Evolutionary conservation across 2,113 vertebrate species (phyloP), one percentile per base, ranked within the genome.

Genomic region (Etia nguti): DNA sequence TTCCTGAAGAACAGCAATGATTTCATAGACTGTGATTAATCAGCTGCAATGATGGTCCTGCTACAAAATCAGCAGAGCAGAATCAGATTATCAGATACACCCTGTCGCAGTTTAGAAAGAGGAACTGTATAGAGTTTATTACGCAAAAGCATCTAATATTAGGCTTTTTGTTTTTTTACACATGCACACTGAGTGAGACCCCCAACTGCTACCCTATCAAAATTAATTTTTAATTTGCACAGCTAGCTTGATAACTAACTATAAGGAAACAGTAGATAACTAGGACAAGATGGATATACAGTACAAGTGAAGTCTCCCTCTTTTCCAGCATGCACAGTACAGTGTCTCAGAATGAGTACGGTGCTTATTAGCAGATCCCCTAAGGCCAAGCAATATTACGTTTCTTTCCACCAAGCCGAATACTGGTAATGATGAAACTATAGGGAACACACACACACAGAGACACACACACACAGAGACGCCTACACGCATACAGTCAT

Each of bases 361-460:
- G 38, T 70, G 62, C 75, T 75, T 84, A 84, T 84, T 82, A 86
- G 68, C 57, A 9, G 86, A 86, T 86, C 26, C 75, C 85, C 79
- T 36, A n/a, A 62, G 83, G 84, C 82, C n/a, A 62, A 70, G 22
- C 11, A 50, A 81, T 57, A 73, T 73, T 34, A 80, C 46, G 29
- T 83, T 85, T 81, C 65, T 79, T 84, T 84, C 52, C 57, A 31
- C 29, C 55, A 34, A 59, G 52, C n/a, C 11, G 59, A 75, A 29
- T 31, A 48, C 43, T 5, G 70, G 20, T 70, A 83, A 79, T 79
- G 77, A 89, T 81, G 56, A 77, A 80, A 62, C 81, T 81, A 50
- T 13, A 79, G 26, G 24, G 22, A 83, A 2, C 60, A 86, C 48
- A 81, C 68, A 73, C 62, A 38, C 34, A 85, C 62, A 41, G 4